Evolutionary conservation across 92 coral and sea anemone species (phyloP), one percentile per base, ranked within the genome.

Genomic region (Siderastrea radians): DNA sequence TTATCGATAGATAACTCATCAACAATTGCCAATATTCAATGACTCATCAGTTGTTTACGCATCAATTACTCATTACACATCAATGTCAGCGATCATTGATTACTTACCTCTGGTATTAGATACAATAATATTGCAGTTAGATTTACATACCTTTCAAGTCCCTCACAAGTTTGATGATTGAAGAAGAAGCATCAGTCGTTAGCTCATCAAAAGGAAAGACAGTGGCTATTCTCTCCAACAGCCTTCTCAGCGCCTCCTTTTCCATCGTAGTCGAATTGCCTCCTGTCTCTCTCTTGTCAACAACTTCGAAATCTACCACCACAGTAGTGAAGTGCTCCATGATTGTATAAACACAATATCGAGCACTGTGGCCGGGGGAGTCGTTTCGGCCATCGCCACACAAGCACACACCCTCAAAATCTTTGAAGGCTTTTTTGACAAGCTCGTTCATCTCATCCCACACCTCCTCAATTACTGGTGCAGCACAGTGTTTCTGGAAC

Each of bases 261-360:
- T 87, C 86, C 85, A 87, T 87, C 6, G 45, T 68, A 11, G 65
- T 60, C 2, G 90, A 87, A 26, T 79, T 87, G 74, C 90, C 90
- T 2, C 85, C 90, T 6, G 90, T 78, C 78, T 78, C 90, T 14
- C 90, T 78, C 4, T 78, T 86, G 50, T 86, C 90, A 4, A 86
- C 7, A 3, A 79, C 85, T 59, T 55, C 85, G 15, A 86, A 38
- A 50, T 86, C 90, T 7, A 86, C 85, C 11, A 86, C 74, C 1
- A 79, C 79, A 13, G 78, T 86, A 1, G 73, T 86, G 72, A 53
- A 11, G 16, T 86, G 90, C 55, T 86, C 90, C 90, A 86, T 68
- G 6, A 79, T 48, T 7, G 90, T 64, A 44, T 86, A 78, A 1
- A 86, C 80, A 60, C 80, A 86, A 53, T 86, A 86, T 4, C 85